Percentiles rank a stretch among this genome's conserved stretches.
Conservation (phyloP, 2,113 vertebrate species). For the Myanophis thanlyinensis region DNA sequence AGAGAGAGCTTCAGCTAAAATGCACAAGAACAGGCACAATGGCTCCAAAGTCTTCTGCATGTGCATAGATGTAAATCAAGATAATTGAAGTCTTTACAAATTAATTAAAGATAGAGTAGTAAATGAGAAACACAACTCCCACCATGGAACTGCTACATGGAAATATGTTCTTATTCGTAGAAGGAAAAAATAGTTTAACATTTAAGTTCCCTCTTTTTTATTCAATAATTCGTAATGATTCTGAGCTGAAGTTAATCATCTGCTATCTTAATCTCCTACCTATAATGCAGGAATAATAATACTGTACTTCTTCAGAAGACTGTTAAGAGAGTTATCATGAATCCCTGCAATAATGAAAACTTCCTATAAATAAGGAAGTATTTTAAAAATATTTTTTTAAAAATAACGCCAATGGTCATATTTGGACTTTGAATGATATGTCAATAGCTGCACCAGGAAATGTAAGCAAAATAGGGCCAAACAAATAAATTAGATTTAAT, state of each 20-base stretch:
- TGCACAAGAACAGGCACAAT: constrained; percentile 57
- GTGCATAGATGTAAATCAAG: constrained; percentile 56
- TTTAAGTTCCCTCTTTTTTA: background rate
- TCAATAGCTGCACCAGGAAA: background rate
- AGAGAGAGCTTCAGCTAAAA: constrained; percentile 68
- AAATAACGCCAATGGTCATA: background rate
- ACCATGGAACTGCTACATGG: constrained; percentile 9
- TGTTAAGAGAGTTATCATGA: background rate
- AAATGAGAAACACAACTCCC: constrained; percentile 15
- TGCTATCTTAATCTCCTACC: background rate
- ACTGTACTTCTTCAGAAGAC: background rate
- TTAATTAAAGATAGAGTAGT: constrained; percentile 71
- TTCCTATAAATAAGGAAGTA: background rate
- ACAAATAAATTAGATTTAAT: background rate
- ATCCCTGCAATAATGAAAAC: background rate
- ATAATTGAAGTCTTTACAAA: constrained; percentile 70
- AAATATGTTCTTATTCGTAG: background rate
- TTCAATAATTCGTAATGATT: constrained; percentile 21
- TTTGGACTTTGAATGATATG: background rate
- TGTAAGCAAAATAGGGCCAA: background rate
- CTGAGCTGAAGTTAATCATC: background rate
- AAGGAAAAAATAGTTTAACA: background rate
- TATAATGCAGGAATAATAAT: background rate
- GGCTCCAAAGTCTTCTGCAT: constrained; percentile 48
- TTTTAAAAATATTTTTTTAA: background rate